These are phyloP conservation scores for Drosophila persimilis DNA, from an alignment of 1,140 invertebrate genomes.

Conservation along the genomic window DNA sequence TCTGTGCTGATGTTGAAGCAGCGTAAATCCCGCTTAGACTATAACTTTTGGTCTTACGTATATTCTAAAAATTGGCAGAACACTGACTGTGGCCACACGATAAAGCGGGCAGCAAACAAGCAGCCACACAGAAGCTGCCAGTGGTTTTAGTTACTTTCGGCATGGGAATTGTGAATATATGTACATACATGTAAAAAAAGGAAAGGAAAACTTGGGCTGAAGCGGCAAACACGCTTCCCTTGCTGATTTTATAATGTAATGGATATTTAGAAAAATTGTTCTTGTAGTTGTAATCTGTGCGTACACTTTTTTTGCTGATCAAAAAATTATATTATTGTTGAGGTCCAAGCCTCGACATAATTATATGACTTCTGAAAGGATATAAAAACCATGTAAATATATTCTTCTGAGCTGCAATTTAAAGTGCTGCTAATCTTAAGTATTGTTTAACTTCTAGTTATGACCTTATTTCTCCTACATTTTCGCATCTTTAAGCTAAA, in stretches of 20 bases:
- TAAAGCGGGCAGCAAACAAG: slow-evolving; percentile 33
- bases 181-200: not conserved
- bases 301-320: too few relatives aligned
- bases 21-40: slow-evolving; percentile 1
- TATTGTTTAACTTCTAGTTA: too few relatives aligned
- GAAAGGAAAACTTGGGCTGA: slow-evolving; percentile 21
- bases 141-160: slow-evolving; percentile 23
- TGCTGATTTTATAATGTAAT: too few relatives aligned
- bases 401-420: too few relatives aligned
- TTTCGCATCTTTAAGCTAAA: too few relatives aligned
- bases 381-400: too few relatives aligned
- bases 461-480: too few relatives aligned
- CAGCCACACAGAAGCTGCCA: slow-evolving; percentile 32
- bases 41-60: slow-evolving; percentile 10
- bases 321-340: too few relatives aligned
- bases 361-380: not conserved
- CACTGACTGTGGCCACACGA: slow-evolving; percentile 48
- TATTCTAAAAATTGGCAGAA: slow-evolving; percentile 42
- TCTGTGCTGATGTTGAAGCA: slow-evolving; percentile 8
- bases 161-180: slow-evolving; percentile 7
- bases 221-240: too few relatives aligned
- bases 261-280: not conserved
- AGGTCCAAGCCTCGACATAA: too few relatives aligned
- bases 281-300: too few relatives aligned
- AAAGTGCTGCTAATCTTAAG: too few relatives aligned